Evolutionary conservation across 2,888 invertebrate genomes (phyloP).

Genomic region (Creontiades dilutus): DNA sequence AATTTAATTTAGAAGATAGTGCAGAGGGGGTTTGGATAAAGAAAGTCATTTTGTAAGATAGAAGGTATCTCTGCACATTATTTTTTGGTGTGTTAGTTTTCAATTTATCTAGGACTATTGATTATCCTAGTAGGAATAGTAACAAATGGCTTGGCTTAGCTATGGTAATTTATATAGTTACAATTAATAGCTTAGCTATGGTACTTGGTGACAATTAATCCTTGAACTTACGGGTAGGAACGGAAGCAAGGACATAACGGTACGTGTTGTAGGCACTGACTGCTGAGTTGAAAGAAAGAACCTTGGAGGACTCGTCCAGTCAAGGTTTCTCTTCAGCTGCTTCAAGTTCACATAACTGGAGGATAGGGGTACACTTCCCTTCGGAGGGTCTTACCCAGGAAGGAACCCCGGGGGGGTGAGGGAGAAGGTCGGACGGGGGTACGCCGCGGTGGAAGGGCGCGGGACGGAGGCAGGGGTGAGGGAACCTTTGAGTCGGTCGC

Average conservation of each 20-base stretch:
- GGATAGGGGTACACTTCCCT: slow-evolving; percentile 64
- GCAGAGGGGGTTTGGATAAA: too few species aligned
- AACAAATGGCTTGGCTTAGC: too few species aligned
- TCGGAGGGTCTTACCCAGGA: slow-evolving; percentile 18
- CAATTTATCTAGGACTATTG: too few species aligned
- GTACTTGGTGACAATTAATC: not conserved
- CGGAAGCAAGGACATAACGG: slow-evolving; percentile 65
- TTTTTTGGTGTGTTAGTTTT: too few species aligned
- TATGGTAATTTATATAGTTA: too few species aligned
- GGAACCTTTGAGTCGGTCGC: not conserved
- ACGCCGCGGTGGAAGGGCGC: not conserved
- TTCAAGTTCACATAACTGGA: slow-evolving; percentile 68
- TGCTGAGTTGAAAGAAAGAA: slow-evolving; percentile 57
- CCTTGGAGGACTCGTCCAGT: slow-evolving; percentile 68
- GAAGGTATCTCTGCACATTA: too few species aligned
- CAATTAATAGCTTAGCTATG: too few species aligned
- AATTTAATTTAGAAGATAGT: too few species aligned
- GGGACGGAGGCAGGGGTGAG: not conserved
- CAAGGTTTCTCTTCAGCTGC: slow-evolving; percentile 66
- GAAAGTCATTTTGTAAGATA: too few species aligned
- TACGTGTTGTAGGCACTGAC: slow-evolving; percentile 67
- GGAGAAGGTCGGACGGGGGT: not conserved
- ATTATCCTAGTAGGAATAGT: too few species aligned
- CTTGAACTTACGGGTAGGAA: slow-evolving; percentile 58
- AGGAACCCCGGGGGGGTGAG: not conserved